Base-by-base conservation (phyloP, 1,140 invertebrate genomes). In the Babylonia areolata region DNA sequence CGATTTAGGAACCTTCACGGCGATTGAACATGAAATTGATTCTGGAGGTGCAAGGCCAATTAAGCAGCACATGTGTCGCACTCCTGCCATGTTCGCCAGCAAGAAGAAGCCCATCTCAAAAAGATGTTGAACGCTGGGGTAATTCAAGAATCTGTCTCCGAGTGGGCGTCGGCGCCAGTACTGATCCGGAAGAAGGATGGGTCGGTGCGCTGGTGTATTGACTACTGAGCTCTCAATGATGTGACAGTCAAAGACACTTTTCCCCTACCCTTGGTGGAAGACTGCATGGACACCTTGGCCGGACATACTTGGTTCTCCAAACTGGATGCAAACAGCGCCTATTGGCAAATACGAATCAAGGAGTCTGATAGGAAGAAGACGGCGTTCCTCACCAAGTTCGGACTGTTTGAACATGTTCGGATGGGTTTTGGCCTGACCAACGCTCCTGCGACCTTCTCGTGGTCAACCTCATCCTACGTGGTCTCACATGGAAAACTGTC, bases 151-250 rank as follows among this genome's bases (percentile, higher is more conserved):
- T 15, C n/a, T n/a, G n/a, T n/a, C 6, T 89, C 87, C 0, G 64
- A 87, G 15, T 91, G 89, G 90, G 78, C 88, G 0, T n/a, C n/a
- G n/a, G 81, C 85, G 23, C 51, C 85, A 40, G 89, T 92, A 0
- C 69, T 92, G 20, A 83, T 91, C 11, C 96, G 96, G 78, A 96
- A 85, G n/a, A 95, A 95, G 71, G 90, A 95, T 92, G 93, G 94
- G 81, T 46, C 90, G 75, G 82, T 92, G 35, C 88, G 94, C 79
- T 88, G 95, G 87, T 95, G 93, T 87, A 87, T 95, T 95, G n/a
- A 96, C 89, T 96, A 93, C 88, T 75, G 95, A 37, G 64, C 79
- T 31, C 64, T 96, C 5, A 46, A 96, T 87, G 23, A 12, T 85
- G 90, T 87, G 0, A 95, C 94, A 0, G 89, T 91, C 0, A 89